Percentiles rank a stretch among this genome's conserved stretches.
Conservation (phyloP, 2,797 vertebrate genomes). For the Cynopterus sphinx region DNA sequence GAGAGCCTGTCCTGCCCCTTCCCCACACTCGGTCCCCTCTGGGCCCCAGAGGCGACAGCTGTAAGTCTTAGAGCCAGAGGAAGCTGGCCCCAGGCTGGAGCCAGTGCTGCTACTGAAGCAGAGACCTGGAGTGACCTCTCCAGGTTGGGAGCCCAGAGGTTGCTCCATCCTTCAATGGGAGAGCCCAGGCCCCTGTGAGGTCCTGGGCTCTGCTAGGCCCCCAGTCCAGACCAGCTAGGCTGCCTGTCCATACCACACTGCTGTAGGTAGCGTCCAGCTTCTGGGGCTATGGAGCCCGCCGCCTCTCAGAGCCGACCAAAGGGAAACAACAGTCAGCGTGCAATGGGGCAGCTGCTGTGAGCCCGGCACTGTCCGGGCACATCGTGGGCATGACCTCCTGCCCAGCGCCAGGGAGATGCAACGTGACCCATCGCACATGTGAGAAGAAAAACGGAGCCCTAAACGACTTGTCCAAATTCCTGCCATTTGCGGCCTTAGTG, state of each 20-base stretch:
- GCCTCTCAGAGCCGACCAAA: background rate
- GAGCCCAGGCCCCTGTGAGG: background rate
- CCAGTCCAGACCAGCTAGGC: background rate
- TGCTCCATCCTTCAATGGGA: rapidly evolving
- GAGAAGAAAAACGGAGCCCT: background rate
- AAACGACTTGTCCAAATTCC: background rate
- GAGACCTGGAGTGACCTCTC: background rate
- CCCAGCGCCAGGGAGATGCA: background rate
- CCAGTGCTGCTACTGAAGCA: background rate
- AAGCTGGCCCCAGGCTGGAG: background rate
- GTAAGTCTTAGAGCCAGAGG: background rate
- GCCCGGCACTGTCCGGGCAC: background rate
- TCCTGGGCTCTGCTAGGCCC: background rate
- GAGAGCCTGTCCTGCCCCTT: background rate
- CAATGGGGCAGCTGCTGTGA: background rate
- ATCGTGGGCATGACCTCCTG: background rate
- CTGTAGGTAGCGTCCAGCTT: background rate
- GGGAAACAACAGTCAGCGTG: background rate
- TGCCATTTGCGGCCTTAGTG: rapidly evolving
- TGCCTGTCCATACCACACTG: background rate
- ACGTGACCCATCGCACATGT: background rate
- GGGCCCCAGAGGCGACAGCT: too few species aligned
- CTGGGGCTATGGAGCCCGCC: background rate
- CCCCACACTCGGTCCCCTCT: background rate
- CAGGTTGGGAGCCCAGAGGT: background rate